A percentile compares a stretch with the other conserved stretches of the same genome.
phyloP scores from a whole-genome alignment of 92 coral and sea anemone genomes.

The Paragorgia papillata region DNA sequence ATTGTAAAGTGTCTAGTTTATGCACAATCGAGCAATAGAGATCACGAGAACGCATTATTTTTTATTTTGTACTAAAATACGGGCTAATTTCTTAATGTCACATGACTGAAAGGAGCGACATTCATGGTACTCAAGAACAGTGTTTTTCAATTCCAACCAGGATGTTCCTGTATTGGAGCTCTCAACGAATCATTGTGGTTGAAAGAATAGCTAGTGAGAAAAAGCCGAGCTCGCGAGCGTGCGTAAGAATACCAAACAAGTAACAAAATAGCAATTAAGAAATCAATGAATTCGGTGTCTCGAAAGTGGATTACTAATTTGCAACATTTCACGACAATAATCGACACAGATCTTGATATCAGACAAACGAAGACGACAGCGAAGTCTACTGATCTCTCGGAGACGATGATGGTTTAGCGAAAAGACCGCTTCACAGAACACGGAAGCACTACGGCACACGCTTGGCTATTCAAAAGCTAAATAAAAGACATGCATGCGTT shows the following conservation, averaged over 20 bases:
- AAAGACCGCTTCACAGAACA: constrained; percentile 18
- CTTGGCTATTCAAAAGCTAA: constrained; percentile 37
- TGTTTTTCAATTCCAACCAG: constrained; percentile 30
- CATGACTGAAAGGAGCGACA: too few relatives aligned
- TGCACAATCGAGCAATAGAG: too few relatives aligned
- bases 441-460: constrained; percentile 47
- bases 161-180: constrained; percentile 45
- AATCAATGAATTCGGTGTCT: constrained; percentile 4
- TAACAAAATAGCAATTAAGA: constrained; percentile 36
- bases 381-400: background rate
- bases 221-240: background rate
- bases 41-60: too few relatives aligned
- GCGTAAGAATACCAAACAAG: constrained; percentile 23
- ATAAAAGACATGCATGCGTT: constrained; percentile 35
- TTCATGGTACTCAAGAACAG: background rate
- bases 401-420: constrained; percentile 6
- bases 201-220: background rate
- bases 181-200: constrained; percentile 27
- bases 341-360: background rate
- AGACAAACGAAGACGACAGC: background rate
- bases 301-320: constrained; percentile 14
- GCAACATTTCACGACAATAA: constrained; percentile 19
- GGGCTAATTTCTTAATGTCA: too few relatives aligned
- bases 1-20: too few relatives aligned
- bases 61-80: too few relatives aligned